Evolutionary conservation across 2,797 vertebrate species (phyloP), one percentile per base, ranked within the genome.

Genomic region (Gastrophryne carolinensis): DNA sequence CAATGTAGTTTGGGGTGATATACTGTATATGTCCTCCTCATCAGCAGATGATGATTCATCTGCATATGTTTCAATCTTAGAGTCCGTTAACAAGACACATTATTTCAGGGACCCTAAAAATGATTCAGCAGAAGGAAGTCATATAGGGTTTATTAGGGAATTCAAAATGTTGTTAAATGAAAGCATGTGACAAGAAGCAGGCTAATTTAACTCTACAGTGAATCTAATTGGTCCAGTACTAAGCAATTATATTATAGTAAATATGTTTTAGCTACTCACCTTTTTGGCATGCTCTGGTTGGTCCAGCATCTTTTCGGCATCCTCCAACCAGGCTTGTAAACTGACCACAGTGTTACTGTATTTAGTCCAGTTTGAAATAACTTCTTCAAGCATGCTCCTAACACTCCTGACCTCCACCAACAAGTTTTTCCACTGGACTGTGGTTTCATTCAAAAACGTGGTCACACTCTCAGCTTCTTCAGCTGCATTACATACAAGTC

Each of bases 341-440:
- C 89, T 89, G 13, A 93, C 92, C 80, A 99, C 97, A 0, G 93
- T 95, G 83, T 88, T 90, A 70, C 90, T 94, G 10, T 99, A 99
- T 79, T 96, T 95, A 80, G 98, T 95, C 98, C 98, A 99, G 83
- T 98, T 98, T 34, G 92, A 84, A 64, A 98, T 91, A 19, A 99
- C 98, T 84, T 99, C 98, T 81, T 99, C 97, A 80, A 99, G 88
- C 98, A 99, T 99, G 86, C 96, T 98, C 72, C 94, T 91, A 13
- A 99, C 98, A 0, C 98, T 98, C 15, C 97, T 91, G 57, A 99
- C 94, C 82, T 99, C 98, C 82, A 99, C 90, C 0, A 96, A 94
- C 74, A 99, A 89, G 80, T 98, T 96, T 82, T 90, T 92, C 98
- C 98, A 99, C 83, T 99, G 98, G 47, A 91, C 89, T 0, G 94